Evolutionary conservation across 2,113 vertebrate species (phyloP), one percentile per base, ranked within the genome.

Genomic region (Xenopus laevis): DNA sequence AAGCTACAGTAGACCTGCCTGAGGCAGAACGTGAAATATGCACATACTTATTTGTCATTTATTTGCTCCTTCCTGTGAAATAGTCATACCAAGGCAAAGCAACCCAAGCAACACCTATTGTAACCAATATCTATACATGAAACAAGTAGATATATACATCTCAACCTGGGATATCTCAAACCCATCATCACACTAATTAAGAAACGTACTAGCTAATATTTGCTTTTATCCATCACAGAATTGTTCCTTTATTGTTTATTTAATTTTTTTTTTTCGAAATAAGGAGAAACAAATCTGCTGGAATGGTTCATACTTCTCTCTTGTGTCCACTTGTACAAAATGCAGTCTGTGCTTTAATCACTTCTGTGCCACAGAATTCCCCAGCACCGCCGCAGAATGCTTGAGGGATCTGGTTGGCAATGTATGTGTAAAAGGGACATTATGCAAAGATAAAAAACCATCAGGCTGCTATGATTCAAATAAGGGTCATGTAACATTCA

Each of bases 361-460:
- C 15, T n/a, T 55, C 53, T 55, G 53, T 55, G 53, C 53, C 53
- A n/a, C 17, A n/a, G 53, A n/a, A 55, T 55, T 55, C 17, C 47
- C 47, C 11, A 16, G 10, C 47, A 50, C 47, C 15, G 4, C 47
- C 47, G 10, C 47, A 50, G 15, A 50, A 50, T 50, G 47, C 47
- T 50, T 50, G 5, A 50, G 47, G 47, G 47, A 50, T 50, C 47
- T 50, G 12, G 4, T 13, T 10, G 15, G 59, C 74, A 75, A 82
- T 76, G 74, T n/a, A 82, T 74, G 80, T 82, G 77, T 81, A 81
- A 81, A 81, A 70, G 71, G 59, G 71, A 10, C 77, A 65, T 71
- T 69, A 69, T 63, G 76, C 15, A 16, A 12, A 50, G 47, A 50
- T 12, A 13, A 50, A n/a, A 16, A 16, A 40, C 33, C 33, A 40